phyloP scores from a whole-genome alignment of 2,888 invertebrate genomes.

The Tinea semifulvella region DNA sequence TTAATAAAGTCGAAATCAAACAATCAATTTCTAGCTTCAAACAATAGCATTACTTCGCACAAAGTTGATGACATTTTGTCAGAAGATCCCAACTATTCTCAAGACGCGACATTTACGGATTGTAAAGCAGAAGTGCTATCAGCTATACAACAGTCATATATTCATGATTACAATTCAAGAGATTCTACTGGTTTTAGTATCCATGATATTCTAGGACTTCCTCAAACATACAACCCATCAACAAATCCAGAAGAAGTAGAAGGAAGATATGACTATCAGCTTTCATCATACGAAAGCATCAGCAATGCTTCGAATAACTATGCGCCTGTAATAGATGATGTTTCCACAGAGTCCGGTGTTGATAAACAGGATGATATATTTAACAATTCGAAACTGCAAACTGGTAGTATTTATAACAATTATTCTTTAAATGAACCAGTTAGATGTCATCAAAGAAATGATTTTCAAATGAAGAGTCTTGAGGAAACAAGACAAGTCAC shows the following conservation, averaged over 20 bases:
- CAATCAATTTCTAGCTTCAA: neutral
- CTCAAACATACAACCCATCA: conserved; percentile 39
- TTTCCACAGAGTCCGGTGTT: conserved; percentile 26
- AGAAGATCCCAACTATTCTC: conserved; percentile 35
- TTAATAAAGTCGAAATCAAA: conserved; percentile 26
- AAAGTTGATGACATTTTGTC: conserved; percentile 52
- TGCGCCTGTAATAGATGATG: conserved; percentile 20
- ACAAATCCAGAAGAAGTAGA: conserved; percentile 36
- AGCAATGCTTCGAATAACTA: conserved; percentile 50
- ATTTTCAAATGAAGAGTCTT: conserved; percentile 29
- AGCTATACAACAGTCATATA: conserved; percentile 38
- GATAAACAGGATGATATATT: conserved; percentile 38
- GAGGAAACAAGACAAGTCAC: conserved; percentile 39
- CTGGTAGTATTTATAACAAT: conserved; percentile 31
- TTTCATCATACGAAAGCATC: conserved; percentile 46
- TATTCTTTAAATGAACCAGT: conserved; percentile 40
- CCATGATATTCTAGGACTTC: conserved; percentile 56
- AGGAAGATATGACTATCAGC: conserved; percentile 45
- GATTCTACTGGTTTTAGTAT: conserved; percentile 60
- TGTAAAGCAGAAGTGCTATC: conserved; percentile 41
- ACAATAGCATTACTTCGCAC: conserved; percentile 37
- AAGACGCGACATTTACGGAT: conserved; percentile 36
- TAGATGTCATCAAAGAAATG: conserved; percentile 38
- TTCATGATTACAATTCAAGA: conserved; percentile 57
- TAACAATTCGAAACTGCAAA: conserved; percentile 29